These are phyloP conservation scores for Cavia porcellus DNA, from an alignment of 2,113 vertebrate species.

Conservation along the genomic window DNA sequence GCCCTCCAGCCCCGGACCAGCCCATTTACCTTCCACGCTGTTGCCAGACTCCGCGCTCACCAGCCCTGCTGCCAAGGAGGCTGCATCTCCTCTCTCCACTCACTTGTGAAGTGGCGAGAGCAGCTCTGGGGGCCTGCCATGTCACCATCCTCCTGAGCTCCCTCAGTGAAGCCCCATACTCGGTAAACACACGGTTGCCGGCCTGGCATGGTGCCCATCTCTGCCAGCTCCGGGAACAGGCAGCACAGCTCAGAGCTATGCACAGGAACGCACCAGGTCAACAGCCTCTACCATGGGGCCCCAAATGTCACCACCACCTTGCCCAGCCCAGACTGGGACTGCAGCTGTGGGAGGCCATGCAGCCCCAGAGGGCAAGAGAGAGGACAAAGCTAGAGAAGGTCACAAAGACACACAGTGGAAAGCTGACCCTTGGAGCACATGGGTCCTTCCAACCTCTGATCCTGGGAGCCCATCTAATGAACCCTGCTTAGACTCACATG, in stretches of 20 bases:
- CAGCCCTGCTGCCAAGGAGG: neutral
- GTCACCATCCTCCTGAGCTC: conserved; percentile 26
- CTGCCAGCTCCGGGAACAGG: conserved; percentile 44
- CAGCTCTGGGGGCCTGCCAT: neutral
- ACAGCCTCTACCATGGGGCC: conserved; percentile 55
- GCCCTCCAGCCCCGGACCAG: neutral
- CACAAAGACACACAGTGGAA: neutral
- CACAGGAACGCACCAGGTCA: conserved; percentile 44
- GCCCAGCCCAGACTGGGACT: neutral
- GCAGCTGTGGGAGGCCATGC: rapidly evolving
- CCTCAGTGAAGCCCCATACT: conserved; percentile 48
- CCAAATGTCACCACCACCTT: conserved; percentile 50
- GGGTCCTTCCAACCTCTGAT: neutral
- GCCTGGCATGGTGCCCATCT: conserved; percentile 66
- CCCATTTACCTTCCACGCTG: neutral
- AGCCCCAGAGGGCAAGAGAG: rapidly evolving
- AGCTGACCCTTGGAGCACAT: neutral
- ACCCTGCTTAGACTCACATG: neutral
- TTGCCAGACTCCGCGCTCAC: neutral
- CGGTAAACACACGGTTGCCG: conserved; percentile 64
- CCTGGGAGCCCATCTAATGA: neutral
- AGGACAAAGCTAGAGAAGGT: neutral
- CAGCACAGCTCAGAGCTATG: neutral
- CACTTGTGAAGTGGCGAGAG: neutral
- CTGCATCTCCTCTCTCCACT: neutral